Evolutionary conservation across 2,888 invertebrate genomes (phyloP), one percentile per base, ranked within the genome.

Genomic region (Eretmocerus hayati): DNA sequence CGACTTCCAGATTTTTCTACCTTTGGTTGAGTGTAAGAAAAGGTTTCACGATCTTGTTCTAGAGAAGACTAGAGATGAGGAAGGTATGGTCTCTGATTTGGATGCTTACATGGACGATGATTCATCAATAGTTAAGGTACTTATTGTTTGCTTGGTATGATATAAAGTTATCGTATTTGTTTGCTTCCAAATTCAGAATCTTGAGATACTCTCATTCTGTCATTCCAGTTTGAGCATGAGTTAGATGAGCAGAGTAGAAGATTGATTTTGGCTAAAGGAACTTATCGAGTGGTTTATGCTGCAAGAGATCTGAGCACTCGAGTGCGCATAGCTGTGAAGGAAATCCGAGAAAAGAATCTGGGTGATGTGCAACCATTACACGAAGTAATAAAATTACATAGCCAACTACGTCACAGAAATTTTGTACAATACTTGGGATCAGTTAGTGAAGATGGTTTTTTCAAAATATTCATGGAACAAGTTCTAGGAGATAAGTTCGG

Each of bases 391-490:
- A 83, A 92, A 67, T 77, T 99, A 48, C 97, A 99, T 72, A 95
- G 96, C 15, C 93, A 96, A 66, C 74, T 99, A 46, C 77, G 91
- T 3, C 96, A 97, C 72, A 78, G 91, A 66, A 99, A 99, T 74
- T 99, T 99, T 65, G 99, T 99, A 1, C 90, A 92, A 74, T 95
- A 95, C 71, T 78, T 93, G 52, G 95, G 97, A 2, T 97, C 97
- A 13, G 79, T 90, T 54, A 93, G 93, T 44, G 95, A 96, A 70
- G 87, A 90, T 71, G 91, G 91, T 52, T 91, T 81, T 69, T 97
- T 99, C 73, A 95, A 97, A 75, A 99, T 99, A 60, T 94, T 97
- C 71, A 99, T 99, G 99, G 99, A 99, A 71, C 93, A 94, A 80
- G 95, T 96, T 6, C 93, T 93, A 13, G 93, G 93, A 75, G 93